A percentile compares a stretch with the other conserved stretches of the same genome.
Evolutionary conservation across 2,797 vertebrate species (phyloP).

Genomic region (Enteromius unitaeniatus): DNA sequence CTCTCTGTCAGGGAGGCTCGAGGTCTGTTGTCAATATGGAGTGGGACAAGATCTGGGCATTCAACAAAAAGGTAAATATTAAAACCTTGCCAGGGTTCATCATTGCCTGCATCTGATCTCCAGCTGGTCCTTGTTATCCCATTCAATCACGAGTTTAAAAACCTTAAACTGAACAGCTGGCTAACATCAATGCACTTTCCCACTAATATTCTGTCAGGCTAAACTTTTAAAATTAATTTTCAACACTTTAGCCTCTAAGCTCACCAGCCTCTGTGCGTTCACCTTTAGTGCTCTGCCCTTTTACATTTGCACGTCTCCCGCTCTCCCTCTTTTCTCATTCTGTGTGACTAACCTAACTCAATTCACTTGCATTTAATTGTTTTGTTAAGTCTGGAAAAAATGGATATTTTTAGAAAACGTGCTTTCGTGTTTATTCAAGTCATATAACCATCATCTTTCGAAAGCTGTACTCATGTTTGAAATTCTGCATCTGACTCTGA

Average conservation of each 20-base stretch:
- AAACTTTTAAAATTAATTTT: not conserved
- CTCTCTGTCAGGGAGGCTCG: constrained; percentile 84
- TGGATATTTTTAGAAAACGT: not conserved
- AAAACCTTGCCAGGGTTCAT: not conserved
- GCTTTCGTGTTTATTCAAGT: not conserved
- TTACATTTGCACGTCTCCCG: not conserved
- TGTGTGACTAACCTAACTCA: constrained; percentile 5
- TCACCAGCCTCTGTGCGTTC: not conserved
- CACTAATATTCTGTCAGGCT: not conserved
- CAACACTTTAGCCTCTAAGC: not conserved
- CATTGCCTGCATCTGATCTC: not conserved
- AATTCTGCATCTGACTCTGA: not conserved
- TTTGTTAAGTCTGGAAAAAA: not conserved
- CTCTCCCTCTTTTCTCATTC: constrained; percentile 29
- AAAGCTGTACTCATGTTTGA: constrained; percentile 11
- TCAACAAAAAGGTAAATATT: constrained; percentile 94
- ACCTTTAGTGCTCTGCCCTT: not conserved
- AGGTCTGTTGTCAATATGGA: constrained; percentile 99
- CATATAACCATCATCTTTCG: constrained; percentile 4
- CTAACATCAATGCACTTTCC: not conserved
- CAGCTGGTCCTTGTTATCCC: constrained; percentile 32
- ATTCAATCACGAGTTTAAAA: constrained; percentile 1
- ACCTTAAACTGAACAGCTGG: not conserved
- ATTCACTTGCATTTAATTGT: not conserved
- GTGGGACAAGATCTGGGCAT: constrained; percentile 99